Evolutionary conservation across 1,140 invertebrate genomes (phyloP), one percentile per base, ranked within the genome.

Genomic region (Lucilia cuprina): DNA sequence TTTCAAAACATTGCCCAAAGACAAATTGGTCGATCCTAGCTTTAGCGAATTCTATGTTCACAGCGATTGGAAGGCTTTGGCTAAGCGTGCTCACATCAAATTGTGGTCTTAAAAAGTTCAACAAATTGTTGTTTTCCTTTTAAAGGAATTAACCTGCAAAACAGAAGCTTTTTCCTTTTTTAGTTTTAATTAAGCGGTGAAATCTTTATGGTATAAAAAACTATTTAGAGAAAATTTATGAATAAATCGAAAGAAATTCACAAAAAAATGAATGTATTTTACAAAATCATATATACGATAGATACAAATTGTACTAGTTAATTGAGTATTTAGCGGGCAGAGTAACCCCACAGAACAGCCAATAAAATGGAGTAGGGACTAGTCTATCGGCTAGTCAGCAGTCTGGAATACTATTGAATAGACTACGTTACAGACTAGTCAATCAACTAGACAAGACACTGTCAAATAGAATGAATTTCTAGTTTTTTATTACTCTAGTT

Each of bases 1-100:
- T 49, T 98, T 93, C 92, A 94, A 95, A 88, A 92, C 92, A 9
- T 82, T 93, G 47, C 92, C 92, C 14, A 87, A 91, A 50, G 93
- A 93, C 85, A 92, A 93, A 8, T 93, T 96, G 17, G 89, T 95
- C 10, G 91, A 94, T 84, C 94, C 94, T 12, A 91, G 91, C 65
- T 92, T 93, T 86, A 91, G 93, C 84, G 96, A 97, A 89, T 97
- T 94, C 89, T 96, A 94, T 86, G 94, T 92, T 50, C 95, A 96
- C 89, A 86, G 92, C 60, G 91, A 92, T 77, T 91, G 92, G 77
- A 91, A 91, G 65, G 92, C 93, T 2, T 92, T 92, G 88, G 91
- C 88, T 82, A 92, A 92, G 84, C 92, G 94, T 84, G 91, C 91
- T 14, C 87, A 93, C 86, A 87, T 94, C 25, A 92, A 92, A 85